Base-by-base conservation (phyloP, 2,888 invertebrate species). In the Noctua comes region DNA sequence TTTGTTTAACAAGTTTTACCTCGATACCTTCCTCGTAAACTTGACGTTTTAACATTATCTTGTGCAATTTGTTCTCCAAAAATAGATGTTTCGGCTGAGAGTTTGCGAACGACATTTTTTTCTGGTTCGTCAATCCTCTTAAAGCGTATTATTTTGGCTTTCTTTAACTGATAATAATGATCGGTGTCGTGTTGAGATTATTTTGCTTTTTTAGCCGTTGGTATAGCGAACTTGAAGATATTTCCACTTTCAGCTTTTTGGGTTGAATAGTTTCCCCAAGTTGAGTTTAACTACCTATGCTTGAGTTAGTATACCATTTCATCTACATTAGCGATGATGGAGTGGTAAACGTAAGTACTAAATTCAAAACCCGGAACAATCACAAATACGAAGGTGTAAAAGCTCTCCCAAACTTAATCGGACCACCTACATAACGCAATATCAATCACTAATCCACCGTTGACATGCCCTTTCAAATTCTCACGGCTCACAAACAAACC, bases 401-500 rank as follows among this genome's bases (percentile, higher is more conserved):
- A 27, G 11, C 72, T 31, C 76, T 71, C 40, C 27, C 21, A 74
- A 62, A 64, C 57, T 83, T 65, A 87, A 82, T 86, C 73, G 77
- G 91, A 91, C 91, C 91, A 92, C 91, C 91, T 90, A 90, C 88
- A 83, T 82, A 82, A 86, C 86, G 70, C 82, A 90, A 88, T 83
- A 90, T 91, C 87, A 88, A 85, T 91, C 89, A 91, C 86, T 89
- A 88, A 89, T 86, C 82, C 89, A 90, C 88, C 87, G 91, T 90
- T 91, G 93, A 93, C 94, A 92, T 92, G 92, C 92, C 92, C 91
- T 91, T 92, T 92, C 90, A 91, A 93, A 93, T 94, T 96, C 95
- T 95, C 95, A 95, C 95, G 95, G 93, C 88, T 89, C 91, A 90
- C 91, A 93, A 93, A 93, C 91, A 94, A 93, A 92, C 92, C 88